These are phyloP conservation scores for Apotomis turbidana DNA, from an alignment of 2,888 invertebrate genomes.

Conservation along the genomic window DNA sequence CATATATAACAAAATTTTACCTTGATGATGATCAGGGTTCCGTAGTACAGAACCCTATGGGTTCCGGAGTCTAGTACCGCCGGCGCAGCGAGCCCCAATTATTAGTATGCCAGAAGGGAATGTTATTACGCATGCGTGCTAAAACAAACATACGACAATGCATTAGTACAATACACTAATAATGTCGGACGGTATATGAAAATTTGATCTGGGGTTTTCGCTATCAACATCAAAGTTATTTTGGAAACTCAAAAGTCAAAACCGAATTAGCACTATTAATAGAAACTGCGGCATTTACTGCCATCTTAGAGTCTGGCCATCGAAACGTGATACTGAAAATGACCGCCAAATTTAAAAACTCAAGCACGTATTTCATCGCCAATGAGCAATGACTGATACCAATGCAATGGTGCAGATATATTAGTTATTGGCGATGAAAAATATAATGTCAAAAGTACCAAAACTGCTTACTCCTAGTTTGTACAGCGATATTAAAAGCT, in stretches of 20 bases:
- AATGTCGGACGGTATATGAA: conserved; percentile 42
- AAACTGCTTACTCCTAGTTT: too few relatives aligned
- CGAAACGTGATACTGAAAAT: too few relatives aligned
- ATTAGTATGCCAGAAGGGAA: conserved; percentile 84
- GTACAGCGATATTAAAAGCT: too few relatives aligned
- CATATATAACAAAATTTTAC: conserved; percentile 59
- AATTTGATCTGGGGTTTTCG: conserved; percentile 57
- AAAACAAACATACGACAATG: conserved; percentile 81
- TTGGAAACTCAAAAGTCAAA: background rate
- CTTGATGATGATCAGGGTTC: conserved; percentile 62
- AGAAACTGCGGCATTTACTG: too few relatives aligned
- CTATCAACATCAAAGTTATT: conserved; percentile 7
- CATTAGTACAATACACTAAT: conserved; percentile 67
- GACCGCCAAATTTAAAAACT: too few relatives aligned
- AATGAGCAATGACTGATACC: too few relatives aligned
- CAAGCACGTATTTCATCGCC: too few relatives aligned
- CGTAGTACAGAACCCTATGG: conserved; percentile 17
- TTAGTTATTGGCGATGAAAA: too few relatives aligned
- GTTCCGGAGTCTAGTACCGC: conserved; percentile 62
- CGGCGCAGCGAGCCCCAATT: conserved; percentile 72
- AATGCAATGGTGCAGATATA: too few relatives aligned
- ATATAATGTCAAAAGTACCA: too few relatives aligned
- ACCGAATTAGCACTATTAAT: too few relatives aligned
- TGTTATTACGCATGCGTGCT: conserved; percentile 84
- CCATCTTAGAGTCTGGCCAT: too few relatives aligned